These are phyloP conservation scores for Leiothrix lutea DNA, from an alignment of 2,113 vertebrate species.

Conservation along the genomic window DNA sequence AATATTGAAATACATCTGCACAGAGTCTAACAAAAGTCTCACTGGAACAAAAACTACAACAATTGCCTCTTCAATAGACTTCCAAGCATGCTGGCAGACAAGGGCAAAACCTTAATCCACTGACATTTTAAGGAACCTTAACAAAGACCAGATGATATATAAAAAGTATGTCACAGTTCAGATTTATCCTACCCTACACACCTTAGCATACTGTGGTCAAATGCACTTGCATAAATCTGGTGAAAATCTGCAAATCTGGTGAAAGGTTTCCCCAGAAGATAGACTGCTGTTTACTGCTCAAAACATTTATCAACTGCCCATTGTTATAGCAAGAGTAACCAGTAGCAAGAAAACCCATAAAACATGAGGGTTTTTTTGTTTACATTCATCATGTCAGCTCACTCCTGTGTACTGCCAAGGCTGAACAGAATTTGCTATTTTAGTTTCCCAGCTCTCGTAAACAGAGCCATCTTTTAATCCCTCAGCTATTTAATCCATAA, in stretches of 20 bases:
- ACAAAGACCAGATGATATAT: background rate
- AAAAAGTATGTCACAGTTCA: background rate
- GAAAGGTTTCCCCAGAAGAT: rapidly evolving
- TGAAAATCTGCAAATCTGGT: background rate
- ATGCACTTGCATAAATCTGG: background rate
- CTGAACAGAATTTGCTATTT: background rate
- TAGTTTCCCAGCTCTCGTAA: background rate
- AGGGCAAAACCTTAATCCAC: background rate
- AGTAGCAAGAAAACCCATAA: background rate
- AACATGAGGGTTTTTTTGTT: rapidly evolving
- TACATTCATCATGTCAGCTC: background rate
- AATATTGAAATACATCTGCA: background rate
- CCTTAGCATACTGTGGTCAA: background rate
- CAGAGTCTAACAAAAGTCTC: background rate
- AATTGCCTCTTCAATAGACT: background rate
- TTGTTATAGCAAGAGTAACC: background rate
- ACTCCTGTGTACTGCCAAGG: background rate
- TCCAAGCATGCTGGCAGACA: rapidly evolving
- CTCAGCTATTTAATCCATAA: background rate
- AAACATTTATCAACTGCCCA: background rate
- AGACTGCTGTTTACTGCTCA: background rate
- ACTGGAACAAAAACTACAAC: background rate
- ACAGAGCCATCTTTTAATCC: background rate
- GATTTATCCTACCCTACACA: background rate
- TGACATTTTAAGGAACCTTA: background rate